Base-by-base conservation (phyloP, 2,888 invertebrate species). In the Silvanus unidentatus region DNA sequence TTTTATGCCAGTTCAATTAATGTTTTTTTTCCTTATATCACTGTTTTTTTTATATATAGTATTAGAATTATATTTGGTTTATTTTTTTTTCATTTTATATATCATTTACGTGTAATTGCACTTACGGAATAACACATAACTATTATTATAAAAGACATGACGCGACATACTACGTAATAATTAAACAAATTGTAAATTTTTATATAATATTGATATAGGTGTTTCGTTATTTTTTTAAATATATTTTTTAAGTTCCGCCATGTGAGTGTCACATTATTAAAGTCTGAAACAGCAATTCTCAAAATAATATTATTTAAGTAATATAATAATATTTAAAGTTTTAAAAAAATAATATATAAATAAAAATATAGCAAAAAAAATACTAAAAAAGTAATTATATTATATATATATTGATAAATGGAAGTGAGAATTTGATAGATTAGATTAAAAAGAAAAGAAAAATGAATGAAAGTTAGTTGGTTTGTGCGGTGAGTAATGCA, bases 261-360 rank as follows among this genome's bases (percentile, higher is more conserved):
- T 68, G 66, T 66, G 68, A 64, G 57, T 65, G 64, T 68, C 69
- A 70, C 69, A 64, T 67, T 67, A 66, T 66, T 69, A 66, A 73
- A 73, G 72, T 73, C 72, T 73, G 72, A 72, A 68, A 67, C 70
- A 71, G 70, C 71, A 72, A 71, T 72, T 72, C 72, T 73, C 72
- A 71, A 69, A 70, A 70, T 22, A 22, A 22, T 69, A 70, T 72
- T 67, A 67, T 70, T 70, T 69, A 69, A 70, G 66, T 64, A 65
- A 52, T 48, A 62, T 60, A 12, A 57, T 58, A 61, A 63, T 60
- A 58, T 63, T 60, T 60, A 59, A 64, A 58, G 59, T 58, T 51
- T 55, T 54, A 58, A 62, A 58, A 62, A 58, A 61, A 62, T 60
- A 62, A 60, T 60, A 60, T 59, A 60, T 58, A 54, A 52, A 54